These are phyloP conservation scores for Caenorhabditis sp. DNA, from an alignment of 2,888 invertebrate genomes.

Conservation along the genomic window DNA sequence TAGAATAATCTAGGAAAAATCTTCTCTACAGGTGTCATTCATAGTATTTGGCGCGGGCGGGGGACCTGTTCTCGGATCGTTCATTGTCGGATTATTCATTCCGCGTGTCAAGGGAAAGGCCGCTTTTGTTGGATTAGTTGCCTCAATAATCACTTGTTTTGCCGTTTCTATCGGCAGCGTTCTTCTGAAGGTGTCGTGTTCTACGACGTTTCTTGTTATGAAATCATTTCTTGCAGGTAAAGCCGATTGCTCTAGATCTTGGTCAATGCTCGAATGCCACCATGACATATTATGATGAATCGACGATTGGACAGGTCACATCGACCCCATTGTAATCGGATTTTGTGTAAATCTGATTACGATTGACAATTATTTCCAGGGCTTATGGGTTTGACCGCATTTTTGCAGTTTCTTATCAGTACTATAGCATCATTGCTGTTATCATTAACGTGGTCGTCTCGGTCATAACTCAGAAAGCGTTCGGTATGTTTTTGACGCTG, in stretches of 20 bases:
- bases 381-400: constrained; percentile 52
- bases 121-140: constrained; percentile 87
- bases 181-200: constrained; percentile 63
- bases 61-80: constrained; percentile 78
- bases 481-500: constrained; percentile 39
- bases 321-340: constrained; percentile 55
- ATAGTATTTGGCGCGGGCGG: constrained; percentile 80
- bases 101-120: constrained; percentile 86
- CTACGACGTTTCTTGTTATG: not conserved
- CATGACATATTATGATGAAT: constrained; percentile 37
- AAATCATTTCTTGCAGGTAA: constrained; percentile 43
- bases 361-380: constrained; percentile 36
- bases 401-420: constrained; percentile 84
- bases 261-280: constrained; percentile 47
- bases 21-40: constrained; percentile 73
- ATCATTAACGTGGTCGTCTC: constrained; percentile 64
- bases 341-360: constrained; percentile 17
- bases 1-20: not conserved
- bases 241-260: constrained; percentile 44
- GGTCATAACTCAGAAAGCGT: constrained; percentile 23
- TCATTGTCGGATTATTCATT: constrained; percentile 78
- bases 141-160: constrained; percentile 88
- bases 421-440: constrained; percentile 84
- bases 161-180: constrained; percentile 88
- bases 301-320: constrained; percentile 54